phyloP scores from a whole-genome alignment of 2,797 vertebrate species.

The Eospalax fontanierii region DNA sequence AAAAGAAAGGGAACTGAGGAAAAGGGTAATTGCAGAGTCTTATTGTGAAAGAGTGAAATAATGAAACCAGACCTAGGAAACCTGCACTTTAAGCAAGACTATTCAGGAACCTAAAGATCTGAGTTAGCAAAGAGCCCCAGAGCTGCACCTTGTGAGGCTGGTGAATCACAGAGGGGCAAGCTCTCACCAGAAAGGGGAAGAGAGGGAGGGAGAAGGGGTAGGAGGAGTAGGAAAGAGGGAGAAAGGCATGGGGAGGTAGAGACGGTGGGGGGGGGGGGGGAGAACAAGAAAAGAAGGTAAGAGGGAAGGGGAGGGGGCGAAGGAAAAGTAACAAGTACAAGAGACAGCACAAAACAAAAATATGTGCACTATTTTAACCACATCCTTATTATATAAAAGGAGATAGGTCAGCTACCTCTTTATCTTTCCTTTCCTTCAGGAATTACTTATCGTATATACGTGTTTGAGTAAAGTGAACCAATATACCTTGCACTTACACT shows the following conservation, averaged over 20 bases:
- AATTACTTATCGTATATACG: background rate
- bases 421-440: background rate
- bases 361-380: background rate
- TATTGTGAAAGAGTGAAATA: background rate
- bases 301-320: background rate
- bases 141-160: background rate
- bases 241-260: no score
- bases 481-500: background rate
- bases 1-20: background rate
- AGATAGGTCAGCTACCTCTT: background rate
- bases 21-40: background rate
- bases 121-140: background rate
- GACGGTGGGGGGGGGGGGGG: no score
- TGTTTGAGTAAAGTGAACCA: constrained; percentile 19
- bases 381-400: constrained; percentile 27
- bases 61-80: background rate
- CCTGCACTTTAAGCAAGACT: constrained; percentile 1
- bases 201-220: no score
- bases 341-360: background rate
- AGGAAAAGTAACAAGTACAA: constrained; percentile 7
- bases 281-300: no score
- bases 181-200: background rate
- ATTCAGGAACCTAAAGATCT: background rate
- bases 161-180: no score
- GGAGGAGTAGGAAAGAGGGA: no score